These are phyloP conservation scores for Odontomachus brunneus DNA, from an alignment of 1,140 invertebrate species.

Conservation along the genomic window DNA sequence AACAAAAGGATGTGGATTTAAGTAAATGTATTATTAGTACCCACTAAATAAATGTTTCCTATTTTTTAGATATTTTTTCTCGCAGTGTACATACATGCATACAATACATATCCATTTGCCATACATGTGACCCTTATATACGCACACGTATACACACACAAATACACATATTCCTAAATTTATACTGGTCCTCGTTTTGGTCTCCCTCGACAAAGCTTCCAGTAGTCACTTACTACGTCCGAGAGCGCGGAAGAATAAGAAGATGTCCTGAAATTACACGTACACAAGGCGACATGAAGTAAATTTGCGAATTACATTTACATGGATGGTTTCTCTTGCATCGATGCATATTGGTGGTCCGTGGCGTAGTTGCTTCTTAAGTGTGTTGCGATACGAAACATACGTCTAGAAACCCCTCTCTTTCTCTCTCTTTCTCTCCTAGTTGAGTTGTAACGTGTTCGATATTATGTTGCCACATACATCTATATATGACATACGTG, in stretches of 20 bases:
- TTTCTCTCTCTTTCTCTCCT: slow-evolving; percentile 17
- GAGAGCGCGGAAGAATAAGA: neutral
- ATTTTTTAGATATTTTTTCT: too few relatives aligned
- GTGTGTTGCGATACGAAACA: slow-evolving; percentile 75
- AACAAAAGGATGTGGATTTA: too few relatives aligned
- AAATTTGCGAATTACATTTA: slow-evolving; percentile 52
- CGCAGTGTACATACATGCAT: too few relatives aligned
- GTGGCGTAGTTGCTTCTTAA: slow-evolving; percentile 81
- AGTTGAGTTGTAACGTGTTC: slow-evolving; percentile 67
- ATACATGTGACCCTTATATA: neutral
- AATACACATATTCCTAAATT: neutral
- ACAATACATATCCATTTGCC: neutral
- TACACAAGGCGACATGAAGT: slow-evolving; percentile 20
- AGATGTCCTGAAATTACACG: slow-evolving; percentile 15
- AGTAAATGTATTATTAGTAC: too few relatives aligned
- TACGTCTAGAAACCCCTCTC: slow-evolving; percentile 71
- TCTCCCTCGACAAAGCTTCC: neutral
- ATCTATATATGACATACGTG: slow-evolving; percentile 72
- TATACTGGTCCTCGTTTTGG: neutral
- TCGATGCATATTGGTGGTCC: slow-evolving; percentile 79
- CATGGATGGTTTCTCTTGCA: slow-evolving; percentile 65
- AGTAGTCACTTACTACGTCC: neutral
- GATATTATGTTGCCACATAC: slow-evolving; percentile 68
- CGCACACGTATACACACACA: slow-evolving; percentile 16
- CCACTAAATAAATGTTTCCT: too few relatives aligned